A percentile compares a stretch with the other conserved stretches of the same genome.
phyloP scores from a whole-genome alignment of 2,113 vertebrate genomes.

The Phalacrocorax aristotelis region DNA sequence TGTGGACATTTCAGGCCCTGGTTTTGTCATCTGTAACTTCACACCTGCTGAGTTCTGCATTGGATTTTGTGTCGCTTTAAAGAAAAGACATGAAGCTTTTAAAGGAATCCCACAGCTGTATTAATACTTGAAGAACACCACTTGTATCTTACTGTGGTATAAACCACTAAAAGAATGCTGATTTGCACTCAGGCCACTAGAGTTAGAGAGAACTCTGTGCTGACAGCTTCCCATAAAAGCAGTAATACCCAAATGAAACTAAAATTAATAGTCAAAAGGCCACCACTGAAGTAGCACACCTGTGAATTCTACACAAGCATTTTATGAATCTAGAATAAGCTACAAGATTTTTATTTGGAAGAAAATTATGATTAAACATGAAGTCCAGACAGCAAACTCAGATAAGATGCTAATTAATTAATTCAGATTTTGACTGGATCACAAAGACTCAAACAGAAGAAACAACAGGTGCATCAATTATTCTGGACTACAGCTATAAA shows the following conservation, averaged over 20 bases:
- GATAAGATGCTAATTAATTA: not conserved
- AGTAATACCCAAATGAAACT: rapidly evolving
- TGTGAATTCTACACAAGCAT: not conserved
- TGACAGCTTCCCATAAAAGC: not conserved
- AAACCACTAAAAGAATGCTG: not conserved
- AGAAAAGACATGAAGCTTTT: not conserved
- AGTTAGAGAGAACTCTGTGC: not conserved
- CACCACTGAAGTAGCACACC: not conserved
- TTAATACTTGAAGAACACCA: not conserved
- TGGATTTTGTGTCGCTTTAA: not conserved
- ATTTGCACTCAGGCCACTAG: not conserved
- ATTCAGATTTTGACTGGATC: not conserved
- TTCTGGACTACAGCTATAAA: not conserved
- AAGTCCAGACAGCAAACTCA: not conserved
- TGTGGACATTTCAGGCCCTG: not conserved
- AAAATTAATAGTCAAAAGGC: not conserved
- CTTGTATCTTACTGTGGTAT: not conserved
- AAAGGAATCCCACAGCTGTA: not conserved
- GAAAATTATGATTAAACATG: not conserved
- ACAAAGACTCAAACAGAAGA: not conserved
- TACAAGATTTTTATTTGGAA: not conserved
- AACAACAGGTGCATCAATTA: not conserved
- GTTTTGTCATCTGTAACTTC: not conserved
- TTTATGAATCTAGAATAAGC: not conserved
- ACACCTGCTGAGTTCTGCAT: not conserved